phyloP scores from a whole-genome alignment of 2,113 vertebrate species.

The Acrocephalus arundinaceus region DNA sequence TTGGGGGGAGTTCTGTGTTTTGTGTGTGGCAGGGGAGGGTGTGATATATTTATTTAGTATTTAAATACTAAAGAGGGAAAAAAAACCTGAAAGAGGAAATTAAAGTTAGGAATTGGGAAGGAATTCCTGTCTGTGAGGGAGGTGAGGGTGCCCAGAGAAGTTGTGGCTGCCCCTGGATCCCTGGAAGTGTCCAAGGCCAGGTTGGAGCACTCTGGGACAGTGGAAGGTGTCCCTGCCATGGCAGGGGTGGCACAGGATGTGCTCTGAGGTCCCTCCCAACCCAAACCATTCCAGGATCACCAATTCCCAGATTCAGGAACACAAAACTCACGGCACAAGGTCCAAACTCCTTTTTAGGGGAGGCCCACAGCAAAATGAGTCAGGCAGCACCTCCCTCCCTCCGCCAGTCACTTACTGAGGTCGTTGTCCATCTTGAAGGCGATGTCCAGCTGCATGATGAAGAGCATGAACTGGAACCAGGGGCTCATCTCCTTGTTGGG shows the following conservation, averaged over 20 bases:
- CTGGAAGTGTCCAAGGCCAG: neutral
- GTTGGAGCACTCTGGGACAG: accelerated
- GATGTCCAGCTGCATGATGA: constrained; percentile 94
- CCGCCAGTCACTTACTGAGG: constrained; percentile 80
- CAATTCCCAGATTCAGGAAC: accelerated
- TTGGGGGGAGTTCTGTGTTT: neutral
- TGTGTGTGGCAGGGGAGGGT: no score
- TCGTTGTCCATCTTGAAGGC: constrained; percentile 92
- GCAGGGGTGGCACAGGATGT: no score
- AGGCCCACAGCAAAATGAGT: accelerated
- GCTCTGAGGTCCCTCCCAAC: neutral
- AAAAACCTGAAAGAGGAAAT: neutral
- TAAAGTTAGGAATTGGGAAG: neutral
- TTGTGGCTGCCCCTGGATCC: neutral
- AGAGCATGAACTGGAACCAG: constrained; percentile 98
- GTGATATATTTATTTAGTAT: neutral
- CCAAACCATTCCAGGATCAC: neutral
- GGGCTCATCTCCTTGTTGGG: constrained; percentile 92
- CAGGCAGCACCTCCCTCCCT: accelerated
- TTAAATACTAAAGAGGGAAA: no score
- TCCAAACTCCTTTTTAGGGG: accelerated
- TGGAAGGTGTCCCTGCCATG: neutral
- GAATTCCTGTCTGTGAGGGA: no score
- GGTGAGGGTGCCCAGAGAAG: neutral
- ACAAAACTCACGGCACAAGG: accelerated